These are phyloP conservation scores for Paracentrotus lividus DNA, from an alignment of 53 echinoderm and acorn worm species.

Conservation along the genomic window DNA sequence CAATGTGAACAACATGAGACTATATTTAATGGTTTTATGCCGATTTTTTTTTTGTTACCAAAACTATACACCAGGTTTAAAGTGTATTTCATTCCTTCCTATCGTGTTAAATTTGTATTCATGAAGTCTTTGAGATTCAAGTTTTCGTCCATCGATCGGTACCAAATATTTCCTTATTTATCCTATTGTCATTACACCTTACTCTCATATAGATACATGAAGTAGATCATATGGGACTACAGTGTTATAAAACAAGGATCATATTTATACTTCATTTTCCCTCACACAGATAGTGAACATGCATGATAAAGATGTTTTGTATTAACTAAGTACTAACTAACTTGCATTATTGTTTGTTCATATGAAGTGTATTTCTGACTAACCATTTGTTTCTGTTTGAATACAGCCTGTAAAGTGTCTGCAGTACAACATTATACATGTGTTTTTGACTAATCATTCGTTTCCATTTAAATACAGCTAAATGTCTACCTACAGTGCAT, in stretches of 20 bases:
- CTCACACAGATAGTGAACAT: not conserved
- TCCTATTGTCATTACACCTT: not conserved
- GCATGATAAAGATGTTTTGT: not conserved
- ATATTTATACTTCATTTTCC: not conserved
- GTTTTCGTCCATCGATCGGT: not conserved
- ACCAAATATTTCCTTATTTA: not conserved
- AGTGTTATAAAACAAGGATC: not conserved
- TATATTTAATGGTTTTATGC: no score
- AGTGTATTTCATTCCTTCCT: not conserved
- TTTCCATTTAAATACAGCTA: no score
- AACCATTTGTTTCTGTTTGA: not conserved
- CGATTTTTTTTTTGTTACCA: no score
- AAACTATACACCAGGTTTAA: no score
- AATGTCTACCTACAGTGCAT: not conserved
- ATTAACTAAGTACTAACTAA: conserved; percentile 12
- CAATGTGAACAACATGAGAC: no score
- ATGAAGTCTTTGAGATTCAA: not conserved
- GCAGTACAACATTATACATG: no score
- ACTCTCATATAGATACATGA: not conserved
- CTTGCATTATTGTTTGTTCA: conserved; percentile 1
- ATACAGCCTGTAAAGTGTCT: conserved; percentile 13
- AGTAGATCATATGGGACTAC: not conserved
- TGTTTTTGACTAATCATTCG: no score
- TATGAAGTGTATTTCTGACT: conserved; percentile 56
- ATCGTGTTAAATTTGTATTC: no score